These are phyloP conservation scores for Arremon aurantiirostris DNA, from an alignment of 2,797 vertebrate species.

Conservation along the genomic window DNA sequence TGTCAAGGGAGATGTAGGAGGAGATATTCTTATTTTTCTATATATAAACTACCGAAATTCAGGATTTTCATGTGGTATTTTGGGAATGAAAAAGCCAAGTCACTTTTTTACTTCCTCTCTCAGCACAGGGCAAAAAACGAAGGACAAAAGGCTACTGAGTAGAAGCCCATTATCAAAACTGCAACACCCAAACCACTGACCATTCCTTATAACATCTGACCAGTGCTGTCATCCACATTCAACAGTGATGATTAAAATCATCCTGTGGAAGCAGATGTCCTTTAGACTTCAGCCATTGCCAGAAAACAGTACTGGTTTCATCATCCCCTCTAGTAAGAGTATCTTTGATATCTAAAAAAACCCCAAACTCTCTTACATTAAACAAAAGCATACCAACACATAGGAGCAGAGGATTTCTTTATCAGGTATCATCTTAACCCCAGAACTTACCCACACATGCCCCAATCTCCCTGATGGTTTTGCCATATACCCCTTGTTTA, in stretches of 20 bases:
- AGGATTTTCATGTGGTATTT: background rate
- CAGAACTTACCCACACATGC: rapidly evolving
- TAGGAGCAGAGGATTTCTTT: background rate
- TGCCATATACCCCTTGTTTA: background rate
- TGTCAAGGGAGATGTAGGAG: background rate
- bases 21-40: background rate
- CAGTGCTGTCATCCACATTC: background rate
- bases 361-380: background rate
- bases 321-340: background rate
- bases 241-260: background rate
- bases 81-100: background rate
- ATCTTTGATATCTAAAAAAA: background rate
- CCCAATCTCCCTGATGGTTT: background rate
- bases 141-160: background rate
- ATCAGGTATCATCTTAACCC: background rate
- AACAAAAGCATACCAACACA: background rate
- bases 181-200: background rate
- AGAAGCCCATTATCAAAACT: background rate
- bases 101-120: background rate
- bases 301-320: background rate
- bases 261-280: background rate
- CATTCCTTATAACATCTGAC: background rate
- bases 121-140: background rate
- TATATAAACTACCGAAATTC: background rate
- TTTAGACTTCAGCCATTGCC: background rate